Conservation (phyloP, 2,888 invertebrate species). For the Branchellion lobata region DNA sequence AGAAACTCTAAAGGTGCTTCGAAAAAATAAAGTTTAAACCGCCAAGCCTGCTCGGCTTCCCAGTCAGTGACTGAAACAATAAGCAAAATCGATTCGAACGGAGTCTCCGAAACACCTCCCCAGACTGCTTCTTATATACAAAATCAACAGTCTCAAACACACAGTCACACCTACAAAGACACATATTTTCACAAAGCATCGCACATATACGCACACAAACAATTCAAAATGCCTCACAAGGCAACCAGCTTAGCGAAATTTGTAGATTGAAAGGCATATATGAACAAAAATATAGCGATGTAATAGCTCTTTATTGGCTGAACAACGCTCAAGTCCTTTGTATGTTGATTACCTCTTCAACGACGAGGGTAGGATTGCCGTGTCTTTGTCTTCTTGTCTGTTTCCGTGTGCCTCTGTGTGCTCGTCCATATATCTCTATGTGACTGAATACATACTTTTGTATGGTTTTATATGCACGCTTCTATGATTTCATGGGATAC, state of each 20-base stretch:
- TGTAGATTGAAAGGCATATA: not conserved
- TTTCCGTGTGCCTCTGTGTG: too few relatives aligned
- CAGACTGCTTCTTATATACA: not conserved
- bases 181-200: not conserved
- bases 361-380: not conserved
- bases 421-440: too few relatives aligned
- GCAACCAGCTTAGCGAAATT: not conserved
- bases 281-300: not conserved
- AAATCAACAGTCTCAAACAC: not conserved
- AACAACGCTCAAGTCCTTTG: not conserved
- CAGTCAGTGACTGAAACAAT: too few relatives aligned
- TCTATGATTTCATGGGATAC: too few relatives aligned
- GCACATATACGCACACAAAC: not conserved
- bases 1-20: not conserved
- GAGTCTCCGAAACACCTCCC: too few relatives aligned
- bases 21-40: too few relatives aligned
- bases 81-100: too few relatives aligned
- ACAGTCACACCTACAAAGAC: not conserved
- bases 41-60: too few relatives aligned
- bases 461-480: too few relatives aligned
- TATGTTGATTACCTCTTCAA: slow-evolving; percentile 9
- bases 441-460: too few relatives aligned
- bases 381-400: too few relatives aligned
- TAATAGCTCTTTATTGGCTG: slow-evolving; percentile 10
- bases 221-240: not conserved